phyloP scores from a whole-genome alignment of 2,113 vertebrate genomes.

The Bothrops jararaca region DNA sequence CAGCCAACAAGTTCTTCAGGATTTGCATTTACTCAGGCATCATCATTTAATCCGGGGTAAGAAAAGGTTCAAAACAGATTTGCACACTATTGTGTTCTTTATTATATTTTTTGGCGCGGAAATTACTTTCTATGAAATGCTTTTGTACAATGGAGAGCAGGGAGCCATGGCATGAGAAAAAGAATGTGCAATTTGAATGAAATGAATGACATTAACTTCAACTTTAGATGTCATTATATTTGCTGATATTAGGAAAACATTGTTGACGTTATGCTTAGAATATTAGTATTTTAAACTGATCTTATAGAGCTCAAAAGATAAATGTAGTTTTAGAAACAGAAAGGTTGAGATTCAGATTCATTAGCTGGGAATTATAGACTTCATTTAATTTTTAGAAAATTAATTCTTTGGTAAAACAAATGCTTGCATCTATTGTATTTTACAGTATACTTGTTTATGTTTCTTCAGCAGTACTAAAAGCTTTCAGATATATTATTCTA shows the following conservation, averaged over 20 bases:
- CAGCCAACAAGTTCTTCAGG: conserved; percentile 68
- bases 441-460: not conserved
- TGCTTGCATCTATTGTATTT: not conserved
- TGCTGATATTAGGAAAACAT: not conserved
- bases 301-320: not conserved
- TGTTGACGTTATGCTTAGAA: conserved; percentile 17
- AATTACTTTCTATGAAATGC: not conserved
- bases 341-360: not conserved
- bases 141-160: not conserved
- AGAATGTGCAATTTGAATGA: not conserved
- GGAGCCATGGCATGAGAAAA: not conserved
- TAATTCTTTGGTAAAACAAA: not conserved
- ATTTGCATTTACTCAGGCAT: conserved; percentile 76
- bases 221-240: not conserved
- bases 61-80: conserved; percentile 22
- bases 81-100: not conserved
- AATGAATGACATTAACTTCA: not conserved
- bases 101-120: not conserved
- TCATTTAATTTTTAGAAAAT: not conserved
- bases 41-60: conserved; percentile 85
- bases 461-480: not conserved
- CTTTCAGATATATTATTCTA: conserved; percentile 36
- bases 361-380: not conserved
- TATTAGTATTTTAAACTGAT: not conserved
- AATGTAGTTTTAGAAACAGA: not conserved